Evolutionary conservation across 2,888 invertebrate genomes (phyloP).

Genomic region (Nomada ruficornis): DNA sequence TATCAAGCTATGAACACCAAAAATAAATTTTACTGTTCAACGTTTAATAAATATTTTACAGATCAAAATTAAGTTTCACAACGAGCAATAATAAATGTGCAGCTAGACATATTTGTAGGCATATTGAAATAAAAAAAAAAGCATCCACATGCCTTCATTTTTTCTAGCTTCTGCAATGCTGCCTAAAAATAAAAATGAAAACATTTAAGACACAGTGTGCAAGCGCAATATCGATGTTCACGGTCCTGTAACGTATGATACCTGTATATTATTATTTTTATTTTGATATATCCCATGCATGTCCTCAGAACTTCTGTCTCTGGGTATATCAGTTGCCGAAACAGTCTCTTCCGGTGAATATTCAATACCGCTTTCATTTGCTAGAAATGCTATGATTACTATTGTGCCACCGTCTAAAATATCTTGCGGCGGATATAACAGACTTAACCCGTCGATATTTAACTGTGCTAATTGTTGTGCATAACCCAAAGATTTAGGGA

Average conservation of each 20-base stretch:
- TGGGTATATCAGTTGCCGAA: slow-evolving; percentile 79
- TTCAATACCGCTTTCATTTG: slow-evolving; percentile 84
- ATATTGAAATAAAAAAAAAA: slow-evolving; percentile 79
- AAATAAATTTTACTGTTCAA: slow-evolving; percentile 20
- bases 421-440: slow-evolving; percentile 88
- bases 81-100: slow-evolving; percentile 68
- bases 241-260: slow-evolving; percentile 57
- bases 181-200: slow-evolving; percentile 86
- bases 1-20: slow-evolving; percentile 1
- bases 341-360: slow-evolving; percentile 84
- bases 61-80: slow-evolving; percentile 45
- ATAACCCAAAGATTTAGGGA: slow-evolving; percentile 89
- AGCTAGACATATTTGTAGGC: slow-evolving; percentile 46
- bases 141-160: slow-evolving; percentile 87
- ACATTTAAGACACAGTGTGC: slow-evolving; percentile 54
- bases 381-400: slow-evolving; percentile 85
- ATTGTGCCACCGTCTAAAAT: slow-evolving; percentile 87
- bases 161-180: slow-evolving; percentile 86
- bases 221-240: slow-evolving; percentile 44
- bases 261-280: slow-evolving; percentile 81
- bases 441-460: slow-evolving; percentile 87
- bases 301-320: slow-evolving; percentile 67
- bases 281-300: slow-evolving; percentile 70
- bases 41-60: slow-evolving; percentile 1
- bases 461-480: slow-evolving; percentile 87